phyloP scores from a whole-genome alignment of 2,888 invertebrate species.

The Dicycla oo region DNA sequence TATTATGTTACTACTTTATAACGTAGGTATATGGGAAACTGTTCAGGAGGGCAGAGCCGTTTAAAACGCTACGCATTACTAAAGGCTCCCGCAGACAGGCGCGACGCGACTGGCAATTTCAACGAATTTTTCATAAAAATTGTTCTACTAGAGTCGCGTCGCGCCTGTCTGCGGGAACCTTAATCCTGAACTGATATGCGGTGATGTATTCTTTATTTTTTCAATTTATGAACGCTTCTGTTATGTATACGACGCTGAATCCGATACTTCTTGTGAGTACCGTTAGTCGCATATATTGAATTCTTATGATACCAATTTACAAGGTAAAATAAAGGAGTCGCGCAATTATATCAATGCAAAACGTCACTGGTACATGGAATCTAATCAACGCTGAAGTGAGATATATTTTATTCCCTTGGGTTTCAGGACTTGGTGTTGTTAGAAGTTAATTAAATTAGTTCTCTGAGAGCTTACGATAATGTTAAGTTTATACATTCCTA shows the following conservation, averaged over 20 bases:
- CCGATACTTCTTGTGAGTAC: constrained; percentile 26
- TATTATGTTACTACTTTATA: constrained; percentile 38
- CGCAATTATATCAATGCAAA: constrained; percentile 49
- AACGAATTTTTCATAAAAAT: too few relatives aligned
- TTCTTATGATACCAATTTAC: constrained; percentile 49
- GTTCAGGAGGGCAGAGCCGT: constrained; percentile 4
- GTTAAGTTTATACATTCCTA: constrained; percentile 87
- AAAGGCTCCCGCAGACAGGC: too few relatives aligned
- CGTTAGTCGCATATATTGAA: constrained; percentile 52
- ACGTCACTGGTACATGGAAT: constrained; percentile 40
- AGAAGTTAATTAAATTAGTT: constrained; percentile 61
- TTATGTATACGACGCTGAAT: constrained; percentile 29
- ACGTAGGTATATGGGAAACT: constrained; percentile 18
- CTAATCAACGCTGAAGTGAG: constrained; percentile 34
- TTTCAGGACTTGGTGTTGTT: constrained; percentile 59
- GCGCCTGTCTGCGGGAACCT: too few relatives aligned
- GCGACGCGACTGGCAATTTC: too few relatives aligned
- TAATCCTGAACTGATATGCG: constrained; percentile 5
- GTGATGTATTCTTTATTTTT: constrained; percentile 1
- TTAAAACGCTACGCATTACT: constrained; percentile 9
- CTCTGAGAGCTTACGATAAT: constrained; percentile 71
- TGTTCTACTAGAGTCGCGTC: too few relatives aligned
- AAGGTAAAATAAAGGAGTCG: constrained; percentile 31
- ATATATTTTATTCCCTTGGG: constrained; percentile 52
- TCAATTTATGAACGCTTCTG: constrained; percentile 8